A percentile compares a stretch with the other conserved stretches of the same genome.
These are phyloP conservation scores for Chloroceryle aenea DNA, from an alignment of 2,113 vertebrate species.

Conservation along the genomic window DNA sequence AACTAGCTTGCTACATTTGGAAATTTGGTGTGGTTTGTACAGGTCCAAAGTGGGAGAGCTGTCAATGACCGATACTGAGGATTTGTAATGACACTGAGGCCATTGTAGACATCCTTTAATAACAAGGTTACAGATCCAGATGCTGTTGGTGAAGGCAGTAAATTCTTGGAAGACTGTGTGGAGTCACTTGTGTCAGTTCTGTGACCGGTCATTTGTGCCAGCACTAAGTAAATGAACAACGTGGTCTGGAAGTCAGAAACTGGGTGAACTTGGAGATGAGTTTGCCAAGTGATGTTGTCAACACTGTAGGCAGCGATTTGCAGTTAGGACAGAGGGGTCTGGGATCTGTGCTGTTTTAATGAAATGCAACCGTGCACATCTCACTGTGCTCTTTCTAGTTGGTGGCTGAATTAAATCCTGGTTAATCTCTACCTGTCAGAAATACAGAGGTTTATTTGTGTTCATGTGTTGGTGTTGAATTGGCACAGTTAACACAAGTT, in stretches of 20 bases:
- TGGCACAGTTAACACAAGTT: neutral
- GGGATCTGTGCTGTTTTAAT: neutral
- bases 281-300: neutral
- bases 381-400: neutral
- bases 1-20: neutral
- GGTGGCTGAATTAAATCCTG: neutral
- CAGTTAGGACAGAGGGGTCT: neutral
- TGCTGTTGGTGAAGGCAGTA: neutral
- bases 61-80: neutral
- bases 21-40: neutral
- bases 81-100: neutral
- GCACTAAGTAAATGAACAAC: neutral
- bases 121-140: conserved; percentile 14
- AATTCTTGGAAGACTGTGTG: neutral
- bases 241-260: neutral
- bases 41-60: neutral
- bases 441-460: neutral
- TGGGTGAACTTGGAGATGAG: neutral
- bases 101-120: neutral
- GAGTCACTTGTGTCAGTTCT: neutral
- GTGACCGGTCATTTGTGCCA: conserved; percentile 22
- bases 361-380: neutral
- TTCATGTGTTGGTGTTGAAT: neutral
- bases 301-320: neutral
- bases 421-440: neutral